Evolutionary conservation across 2,888 invertebrate species (phyloP).

Genomic region (Trissolcus brochymenae): DNA sequence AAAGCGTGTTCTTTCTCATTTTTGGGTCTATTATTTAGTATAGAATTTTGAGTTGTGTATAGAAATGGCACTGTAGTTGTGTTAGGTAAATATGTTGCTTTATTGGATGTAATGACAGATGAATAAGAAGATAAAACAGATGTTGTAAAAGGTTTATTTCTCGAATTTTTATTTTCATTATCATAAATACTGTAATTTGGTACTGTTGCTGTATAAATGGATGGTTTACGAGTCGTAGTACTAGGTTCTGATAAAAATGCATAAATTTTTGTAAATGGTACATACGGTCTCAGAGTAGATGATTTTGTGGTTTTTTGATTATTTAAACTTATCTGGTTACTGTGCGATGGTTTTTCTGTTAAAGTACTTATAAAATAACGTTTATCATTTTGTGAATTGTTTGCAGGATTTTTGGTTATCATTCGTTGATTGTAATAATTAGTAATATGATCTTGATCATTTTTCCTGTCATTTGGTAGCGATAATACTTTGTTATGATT

Average conservation of each 20-base stretch:
- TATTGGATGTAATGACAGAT: constrained; percentile 50
- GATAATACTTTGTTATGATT: not conserved
- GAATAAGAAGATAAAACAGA: constrained; percentile 54
- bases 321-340: constrained; percentile 61
- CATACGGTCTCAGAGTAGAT: constrained; percentile 70
- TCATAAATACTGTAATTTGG: constrained; percentile 62
- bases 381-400: constrained; percentile 58
- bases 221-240: constrained; percentile 60
- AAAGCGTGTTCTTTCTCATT: constrained; percentile 82
- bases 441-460: constrained; percentile 24
- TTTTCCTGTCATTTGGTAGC: constrained; percentile 19
- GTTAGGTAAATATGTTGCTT: constrained; percentile 66
- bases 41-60: constrained; percentile 58
- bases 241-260: constrained; percentile 62
- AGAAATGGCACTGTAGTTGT: constrained; percentile 60
- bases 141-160: constrained; percentile 51
- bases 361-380: constrained; percentile 65
- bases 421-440: constrained; percentile 46
- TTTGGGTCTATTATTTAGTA: constrained; percentile 66
- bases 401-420: constrained; percentile 58
- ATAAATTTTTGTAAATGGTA: constrained; percentile 74
- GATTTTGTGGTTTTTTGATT: constrained; percentile 70
- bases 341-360: constrained; percentile 67
- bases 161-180: constrained; percentile 57
- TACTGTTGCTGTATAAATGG: constrained; percentile 68